Percentiles rank a stretch among this genome's conserved stretches.
Conservation (phyloP, 2,888 invertebrate genomes). For the Eugnorisma glareosa region DNA sequence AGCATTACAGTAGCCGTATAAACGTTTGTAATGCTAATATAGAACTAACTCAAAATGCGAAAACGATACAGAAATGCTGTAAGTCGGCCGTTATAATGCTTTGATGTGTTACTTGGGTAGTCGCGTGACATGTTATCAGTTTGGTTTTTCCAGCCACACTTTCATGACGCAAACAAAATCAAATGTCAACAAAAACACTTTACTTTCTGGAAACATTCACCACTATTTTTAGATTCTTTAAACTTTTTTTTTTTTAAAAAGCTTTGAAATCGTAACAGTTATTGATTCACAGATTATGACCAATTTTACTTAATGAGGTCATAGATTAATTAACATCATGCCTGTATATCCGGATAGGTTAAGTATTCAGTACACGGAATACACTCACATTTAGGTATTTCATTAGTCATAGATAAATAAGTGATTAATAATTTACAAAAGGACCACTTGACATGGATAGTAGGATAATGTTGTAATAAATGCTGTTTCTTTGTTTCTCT, state of each 20-base stretch:
- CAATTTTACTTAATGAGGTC: background rate
- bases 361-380: conserved; percentile 1
- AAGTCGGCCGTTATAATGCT: too few species aligned
- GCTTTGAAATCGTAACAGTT: background rate
- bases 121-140: background rate
- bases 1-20: too few species aligned
- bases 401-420: conserved; percentile 4
- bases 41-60: too few species aligned
- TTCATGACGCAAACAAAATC: conserved; percentile 9
- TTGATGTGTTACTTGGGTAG: too few species aligned
- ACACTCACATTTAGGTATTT: background rate
- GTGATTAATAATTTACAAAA: conserved; percentile 31
- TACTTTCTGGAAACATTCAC: background rate
- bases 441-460: background rate
- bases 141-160: conserved; percentile 7
- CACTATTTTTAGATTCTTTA: too few species aligned
- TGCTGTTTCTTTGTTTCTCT: conserved; percentile 13
- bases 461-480: conserved; percentile 15
- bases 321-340: conserved; percentile 1
- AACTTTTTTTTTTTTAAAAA: too few species aligned
- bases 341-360: background rate
- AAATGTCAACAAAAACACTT: background rate
- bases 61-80: too few species aligned
- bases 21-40: too few species aligned
- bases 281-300: conserved; percentile 2